Evolutionary conservation across 1,140 invertebrate species (phyloP).

Genomic region (Micrasema minimum): DNA sequence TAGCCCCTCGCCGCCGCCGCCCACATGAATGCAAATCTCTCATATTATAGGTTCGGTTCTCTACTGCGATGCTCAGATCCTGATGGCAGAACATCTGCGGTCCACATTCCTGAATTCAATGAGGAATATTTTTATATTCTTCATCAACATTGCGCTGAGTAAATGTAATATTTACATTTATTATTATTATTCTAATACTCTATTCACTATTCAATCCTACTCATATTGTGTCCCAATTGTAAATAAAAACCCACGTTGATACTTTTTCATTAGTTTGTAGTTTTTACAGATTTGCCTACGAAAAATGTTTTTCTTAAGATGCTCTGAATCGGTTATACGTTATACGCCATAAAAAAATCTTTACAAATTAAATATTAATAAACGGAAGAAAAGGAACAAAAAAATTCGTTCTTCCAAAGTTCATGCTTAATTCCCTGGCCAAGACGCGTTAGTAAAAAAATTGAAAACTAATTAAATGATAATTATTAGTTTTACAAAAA

Average conservation of each 20-base stretch:
- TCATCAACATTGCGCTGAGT: not conserved
- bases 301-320: too few relatives aligned
- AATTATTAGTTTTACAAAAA: too few relatives aligned
- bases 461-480: too few relatives aligned
- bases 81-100: slow-evolving; percentile 15
- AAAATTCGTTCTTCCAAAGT: too few relatives aligned
- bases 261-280: not conserved
- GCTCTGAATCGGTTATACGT: too few relatives aligned
- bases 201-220: not conserved
- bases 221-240: not conserved
- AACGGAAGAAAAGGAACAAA: too few relatives aligned
- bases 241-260: not conserved
- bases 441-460: too few relatives aligned
- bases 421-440: too few relatives aligned
- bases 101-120: slow-evolving; percentile 19
- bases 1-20: not conserved
- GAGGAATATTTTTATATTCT: not conserved
- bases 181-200: not conserved
- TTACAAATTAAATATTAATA: too few relatives aligned
- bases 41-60: not conserved
- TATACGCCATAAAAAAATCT: too few relatives aligned
- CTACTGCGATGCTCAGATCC: not conserved
- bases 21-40: slow-evolving; percentile 32
- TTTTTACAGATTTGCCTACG: too few relatives aligned
- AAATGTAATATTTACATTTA: slow-evolving; percentile 14